These are phyloP conservation scores for Psettodes erumei DNA, from an alignment of 2,113 vertebrate genomes.

Conservation along the genomic window DNA sequence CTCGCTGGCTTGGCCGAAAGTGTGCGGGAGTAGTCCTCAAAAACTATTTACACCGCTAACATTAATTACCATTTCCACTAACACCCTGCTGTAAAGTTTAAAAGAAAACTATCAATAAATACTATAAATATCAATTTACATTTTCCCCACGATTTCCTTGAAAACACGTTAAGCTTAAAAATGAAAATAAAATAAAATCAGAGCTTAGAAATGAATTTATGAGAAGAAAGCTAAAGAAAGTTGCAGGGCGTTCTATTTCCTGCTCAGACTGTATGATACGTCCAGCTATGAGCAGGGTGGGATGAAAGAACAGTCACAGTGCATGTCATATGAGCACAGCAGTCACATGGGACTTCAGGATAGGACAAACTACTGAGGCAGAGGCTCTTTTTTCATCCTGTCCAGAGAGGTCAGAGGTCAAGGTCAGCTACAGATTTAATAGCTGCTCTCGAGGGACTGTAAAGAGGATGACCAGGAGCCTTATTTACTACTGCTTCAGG, in stretches of 20 bases:
- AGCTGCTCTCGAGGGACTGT: too few relatives aligned
- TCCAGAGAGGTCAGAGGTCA: background rate
- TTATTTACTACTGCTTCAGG: too few relatives aligned
- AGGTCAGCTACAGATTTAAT: background rate
- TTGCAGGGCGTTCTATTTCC: background rate
- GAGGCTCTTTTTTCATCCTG: background rate
- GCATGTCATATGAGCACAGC: background rate
- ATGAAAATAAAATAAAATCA: too few relatives aligned
- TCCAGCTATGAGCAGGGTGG: background rate
- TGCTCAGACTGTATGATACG: background rate
- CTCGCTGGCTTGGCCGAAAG: background rate
- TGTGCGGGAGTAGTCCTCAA: background rate
- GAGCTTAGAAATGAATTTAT: background rate
- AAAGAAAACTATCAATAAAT: background rate
- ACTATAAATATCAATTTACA: background rate
- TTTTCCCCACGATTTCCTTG: background rate
- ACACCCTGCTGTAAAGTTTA: background rate
- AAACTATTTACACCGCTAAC: background rate
- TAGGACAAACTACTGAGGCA: background rate
- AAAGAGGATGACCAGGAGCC: too few relatives aligned
- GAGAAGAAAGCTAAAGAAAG: background rate
- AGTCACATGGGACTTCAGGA: slow-evolving; percentile 25
- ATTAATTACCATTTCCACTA: background rate
- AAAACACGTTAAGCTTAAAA: background rate
- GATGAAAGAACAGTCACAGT: background rate